Percentiles rank a stretch among this genome's conserved stretches.
Conservation (phyloP, 2,888 invertebrate genomes). For the Erannis defoliaria region DNA sequence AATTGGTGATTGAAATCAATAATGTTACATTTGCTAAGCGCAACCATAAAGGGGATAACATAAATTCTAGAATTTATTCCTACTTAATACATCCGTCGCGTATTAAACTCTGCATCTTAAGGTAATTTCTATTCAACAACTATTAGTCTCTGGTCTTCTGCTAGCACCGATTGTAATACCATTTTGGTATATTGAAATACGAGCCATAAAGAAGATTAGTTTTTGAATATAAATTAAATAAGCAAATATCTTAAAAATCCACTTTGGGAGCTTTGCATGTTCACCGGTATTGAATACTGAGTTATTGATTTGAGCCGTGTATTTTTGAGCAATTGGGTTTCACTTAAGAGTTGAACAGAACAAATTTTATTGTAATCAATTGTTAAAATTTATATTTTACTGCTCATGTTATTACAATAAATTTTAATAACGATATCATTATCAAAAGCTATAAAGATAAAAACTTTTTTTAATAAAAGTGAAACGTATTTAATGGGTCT, state of each 20-base stretch:
- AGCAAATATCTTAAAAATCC: constrained; percentile 61
- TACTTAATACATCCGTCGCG: constrained; percentile 59
- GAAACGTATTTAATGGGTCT: constrained; percentile 38
- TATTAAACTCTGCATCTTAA: constrained; percentile 49
- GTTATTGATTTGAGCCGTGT: constrained; percentile 32
- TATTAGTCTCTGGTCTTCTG: constrained; percentile 66
- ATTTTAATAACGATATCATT: constrained; percentile 24
- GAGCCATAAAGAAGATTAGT: constrained; percentile 62
- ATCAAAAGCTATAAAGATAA: constrained; percentile 30
- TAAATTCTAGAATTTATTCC: constrained; percentile 66
- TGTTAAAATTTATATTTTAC: constrained; percentile 11
- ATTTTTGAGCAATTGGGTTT: not conserved
- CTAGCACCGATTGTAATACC: constrained; percentile 59
- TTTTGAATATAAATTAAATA: constrained; percentile 70
- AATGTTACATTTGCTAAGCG: constrained; percentile 59
- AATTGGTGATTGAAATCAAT: constrained; percentile 66
- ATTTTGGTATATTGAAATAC: constrained; percentile 62
- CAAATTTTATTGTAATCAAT: constrained; percentile 16
- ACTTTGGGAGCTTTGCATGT: constrained; percentile 28
- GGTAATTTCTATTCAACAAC: constrained; percentile 74
- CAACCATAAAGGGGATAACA: constrained; percentile 59
- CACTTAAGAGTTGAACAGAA: not conserved
- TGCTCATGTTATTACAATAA: constrained; percentile 21
- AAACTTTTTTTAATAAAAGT: constrained; percentile 23
- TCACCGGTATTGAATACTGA: constrained; percentile 33